Evolutionary conservation across 1,140 invertebrate genomes (phyloP), one percentile per base, ranked within the genome.

Genomic region (Lepidostoma basale): DNA sequence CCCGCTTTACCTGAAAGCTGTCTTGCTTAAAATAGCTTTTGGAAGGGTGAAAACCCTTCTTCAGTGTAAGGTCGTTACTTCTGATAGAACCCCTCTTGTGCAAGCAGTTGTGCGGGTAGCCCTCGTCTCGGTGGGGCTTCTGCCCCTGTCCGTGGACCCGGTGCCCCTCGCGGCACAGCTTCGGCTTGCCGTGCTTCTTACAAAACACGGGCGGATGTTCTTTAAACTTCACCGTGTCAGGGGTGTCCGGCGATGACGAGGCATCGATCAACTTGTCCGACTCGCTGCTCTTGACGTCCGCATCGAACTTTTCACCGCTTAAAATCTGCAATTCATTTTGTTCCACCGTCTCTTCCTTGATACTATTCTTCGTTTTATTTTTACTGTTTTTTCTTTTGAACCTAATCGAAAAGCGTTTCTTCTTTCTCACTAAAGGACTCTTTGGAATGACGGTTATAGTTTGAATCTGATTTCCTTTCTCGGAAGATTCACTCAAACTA

Each of bases 311-410:
- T 75, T 75, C 44, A 75, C 49, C 67, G 76, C 76, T 5, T 9
- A 23, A 18, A 14, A 42, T 23, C 58, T 36, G 58, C 14, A 23
- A 12, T 18, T 56, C 52, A 4, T 6, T 49, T 3, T 68, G 60
- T 71, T 78, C 75, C 14, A 56, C 62, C 8, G 20, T 40, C 8
- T 49, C 47, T 62, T 47, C 56, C 54, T 68, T 23, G 18, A 71
- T 67, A 20, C 78, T 78, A 25, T 77, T 54, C 67, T 60, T 49
- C 12, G 10, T 33, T 20, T 30, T 49, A 25, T 5, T 60, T 78
- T 82, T 83, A 67, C 77, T 81, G 74, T 79, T 78, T 52, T 81
- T 76, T 69, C 81, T 83, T 63, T 83, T 83, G 49, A 83, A 83
- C 0, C 80, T 80, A 3, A 83, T 66, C 3, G 82, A 83, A 67